These are phyloP conservation scores for Cyrtodaria siliqua DNA, from an alignment of 2,888 invertebrate species.

Conservation along the genomic window DNA sequence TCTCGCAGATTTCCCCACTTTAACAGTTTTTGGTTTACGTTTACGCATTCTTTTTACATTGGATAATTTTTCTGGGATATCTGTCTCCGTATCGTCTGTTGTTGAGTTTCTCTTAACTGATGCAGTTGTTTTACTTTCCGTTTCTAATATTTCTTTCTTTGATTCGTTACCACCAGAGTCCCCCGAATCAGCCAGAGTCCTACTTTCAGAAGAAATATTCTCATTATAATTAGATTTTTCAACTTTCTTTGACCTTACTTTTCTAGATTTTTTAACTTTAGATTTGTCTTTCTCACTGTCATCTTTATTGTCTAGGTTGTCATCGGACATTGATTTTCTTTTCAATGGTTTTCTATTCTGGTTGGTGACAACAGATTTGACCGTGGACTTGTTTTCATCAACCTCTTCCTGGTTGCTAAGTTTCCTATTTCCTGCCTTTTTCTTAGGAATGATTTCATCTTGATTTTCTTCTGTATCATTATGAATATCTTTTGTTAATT, in stretches of 20 bases:
- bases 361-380: background rate
- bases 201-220: too few species aligned
- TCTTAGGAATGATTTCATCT: background rate
- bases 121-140: too few species aligned
- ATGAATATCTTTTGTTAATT: background rate
- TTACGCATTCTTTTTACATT: too few species aligned
- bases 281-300: constrained; percentile 8
- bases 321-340: background rate
- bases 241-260: constrained; percentile 3
- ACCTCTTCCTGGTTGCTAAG: background rate
- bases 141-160: constrained; percentile 3
- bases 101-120: background rate
- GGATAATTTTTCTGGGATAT: background rate
- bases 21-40: background rate
- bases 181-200: too few species aligned
- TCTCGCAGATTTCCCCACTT: constrained; percentile 16
- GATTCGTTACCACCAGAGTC: too few species aligned
- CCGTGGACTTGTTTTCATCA: background rate
- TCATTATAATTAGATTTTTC: too few species aligned
- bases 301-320: background rate
- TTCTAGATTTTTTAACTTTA: constrained; percentile 2
- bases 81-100: background rate
- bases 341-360: background rate
- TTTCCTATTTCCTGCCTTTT: constrained; percentile 6
- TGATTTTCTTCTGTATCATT: background rate